phyloP scores from a whole-genome alignment of 2,888 invertebrate species.

The Chloroclystis v-ata region DNA sequence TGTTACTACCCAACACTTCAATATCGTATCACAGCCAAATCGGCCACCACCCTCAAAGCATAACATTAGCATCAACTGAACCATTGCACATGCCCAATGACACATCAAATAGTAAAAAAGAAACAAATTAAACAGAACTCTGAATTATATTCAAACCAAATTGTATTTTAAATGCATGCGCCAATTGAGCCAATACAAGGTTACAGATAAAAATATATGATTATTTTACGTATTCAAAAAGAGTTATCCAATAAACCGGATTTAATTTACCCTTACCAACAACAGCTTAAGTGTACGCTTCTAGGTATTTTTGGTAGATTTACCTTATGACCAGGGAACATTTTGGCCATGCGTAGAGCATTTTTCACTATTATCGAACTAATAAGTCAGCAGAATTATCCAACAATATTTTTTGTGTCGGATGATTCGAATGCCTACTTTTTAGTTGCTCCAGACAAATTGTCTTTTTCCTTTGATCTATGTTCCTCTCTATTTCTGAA shows the following conservation, averaged over 20 bases:
- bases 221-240: conserved; percentile 17
- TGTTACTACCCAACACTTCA: conserved; percentile 33
- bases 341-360: too few species aligned
- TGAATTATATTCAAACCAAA: too few species aligned
- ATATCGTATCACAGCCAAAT: conserved; percentile 66
- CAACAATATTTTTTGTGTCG: too few species aligned
- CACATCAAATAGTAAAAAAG: neutral
- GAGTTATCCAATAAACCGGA: conserved; percentile 6
- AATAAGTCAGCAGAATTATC: too few species aligned
- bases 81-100: conserved; percentile 7
- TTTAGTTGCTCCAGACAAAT: too few species aligned
- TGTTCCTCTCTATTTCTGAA: too few species aligned
- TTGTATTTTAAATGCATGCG: too few species aligned
- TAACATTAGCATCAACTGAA: neutral
- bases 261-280: neutral
- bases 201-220: conserved; percentile 11
- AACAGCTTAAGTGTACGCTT: neutral
- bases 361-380: too few species aligned
- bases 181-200: neutral
- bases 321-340: neutral
- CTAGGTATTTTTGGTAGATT: neutral
- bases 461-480: too few species aligned
- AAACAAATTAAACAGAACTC: too few species aligned
- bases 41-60: conserved; percentile 45
- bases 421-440: too few species aligned